These are phyloP conservation scores for Paralvinella palmiformis DNA, from an alignment of 1,140 invertebrate species.

Conservation along the genomic window DNA sequence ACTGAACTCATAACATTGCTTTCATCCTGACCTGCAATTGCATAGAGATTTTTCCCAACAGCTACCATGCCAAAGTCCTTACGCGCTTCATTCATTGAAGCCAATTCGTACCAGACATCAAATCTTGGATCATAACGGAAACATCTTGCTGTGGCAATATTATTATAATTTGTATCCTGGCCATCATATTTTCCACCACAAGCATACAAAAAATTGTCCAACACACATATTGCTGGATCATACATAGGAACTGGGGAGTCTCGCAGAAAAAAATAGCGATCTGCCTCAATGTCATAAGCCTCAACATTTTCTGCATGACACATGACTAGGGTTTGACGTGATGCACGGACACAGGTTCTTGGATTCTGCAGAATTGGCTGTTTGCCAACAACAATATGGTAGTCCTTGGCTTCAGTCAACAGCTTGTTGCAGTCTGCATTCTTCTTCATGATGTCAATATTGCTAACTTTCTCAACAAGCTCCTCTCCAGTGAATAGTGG, in stretches of 20 bases:
- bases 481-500: constrained; percentile 44
- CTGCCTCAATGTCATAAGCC: constrained; percentile 36
- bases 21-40: constrained; percentile 46
- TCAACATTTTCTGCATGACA: constrained; percentile 43
- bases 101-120: constrained; percentile 47
- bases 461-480: constrained; percentile 44
- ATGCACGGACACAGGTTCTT: constrained; percentile 41
- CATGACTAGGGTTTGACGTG: constrained; percentile 39
- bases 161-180: constrained; percentile 45
- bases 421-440: constrained; percentile 37
- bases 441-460: constrained; percentile 36
- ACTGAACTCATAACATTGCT: constrained; percentile 46
- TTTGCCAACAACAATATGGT: constrained; percentile 45
- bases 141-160: constrained; percentile 46
- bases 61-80: constrained; percentile 47
- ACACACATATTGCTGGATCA: constrained; percentile 45
- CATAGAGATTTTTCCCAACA: constrained; percentile 35
- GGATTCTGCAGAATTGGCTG: constrained; percentile 39
- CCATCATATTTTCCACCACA: constrained; percentile 50
- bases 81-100: constrained; percentile 47
- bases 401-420: constrained; percentile 46
- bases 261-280: constrained; percentile 33
- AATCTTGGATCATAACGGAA: constrained; percentile 49
- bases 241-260: constrained; percentile 43
- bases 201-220: constrained; percentile 50